These are phyloP conservation scores for Melitaea cinxia DNA, from an alignment of 1,140 invertebrate species.

Conservation along the genomic window DNA sequence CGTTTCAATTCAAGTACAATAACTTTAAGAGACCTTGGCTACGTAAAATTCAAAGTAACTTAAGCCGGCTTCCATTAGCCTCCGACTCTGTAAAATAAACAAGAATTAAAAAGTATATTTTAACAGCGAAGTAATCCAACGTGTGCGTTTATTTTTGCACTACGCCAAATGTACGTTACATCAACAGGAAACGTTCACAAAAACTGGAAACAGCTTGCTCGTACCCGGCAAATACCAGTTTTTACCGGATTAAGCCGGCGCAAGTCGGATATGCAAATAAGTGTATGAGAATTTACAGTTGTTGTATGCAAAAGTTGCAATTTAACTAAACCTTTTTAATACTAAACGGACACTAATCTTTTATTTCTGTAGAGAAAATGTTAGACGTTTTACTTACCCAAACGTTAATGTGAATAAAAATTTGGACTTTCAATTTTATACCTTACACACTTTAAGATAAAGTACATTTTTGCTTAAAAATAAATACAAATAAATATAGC, in stretches of 20 bases:
- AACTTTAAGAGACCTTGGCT: neutral
- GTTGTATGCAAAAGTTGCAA: slow-evolving; percentile 51
- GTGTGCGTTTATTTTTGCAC: slow-evolving; percentile 35
- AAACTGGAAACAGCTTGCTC: slow-evolving; percentile 49
- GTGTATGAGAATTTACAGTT: slow-evolving; percentile 62
- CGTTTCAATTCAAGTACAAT: neutral
- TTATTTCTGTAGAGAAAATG: slow-evolving; percentile 21
- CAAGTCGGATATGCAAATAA: slow-evolving; percentile 63
- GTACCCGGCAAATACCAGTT: slow-evolving; percentile 64
- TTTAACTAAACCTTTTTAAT: slow-evolving; percentile 30
- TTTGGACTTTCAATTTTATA: neutral
- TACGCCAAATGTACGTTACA: slow-evolving; percentile 40
- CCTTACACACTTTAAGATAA: neutral
- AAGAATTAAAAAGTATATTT: slow-evolving; percentile 36
- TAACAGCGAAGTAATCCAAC: slow-evolving; percentile 32
- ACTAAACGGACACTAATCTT: slow-evolving; percentile 26
- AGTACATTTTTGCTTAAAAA: neutral
- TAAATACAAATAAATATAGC: neutral
- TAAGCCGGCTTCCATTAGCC: neutral
- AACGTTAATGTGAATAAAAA: neutral
- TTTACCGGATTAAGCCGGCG: slow-evolving; percentile 64
- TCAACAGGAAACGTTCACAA: slow-evolving; percentile 44
- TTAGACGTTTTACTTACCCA: slow-evolving; percentile 8
- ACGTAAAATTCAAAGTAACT: neutral
- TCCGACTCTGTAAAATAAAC: neutral